phyloP scores from a whole-genome alignment of 2,797 vertebrate species.

The Protonibea diacanthus region DNA sequence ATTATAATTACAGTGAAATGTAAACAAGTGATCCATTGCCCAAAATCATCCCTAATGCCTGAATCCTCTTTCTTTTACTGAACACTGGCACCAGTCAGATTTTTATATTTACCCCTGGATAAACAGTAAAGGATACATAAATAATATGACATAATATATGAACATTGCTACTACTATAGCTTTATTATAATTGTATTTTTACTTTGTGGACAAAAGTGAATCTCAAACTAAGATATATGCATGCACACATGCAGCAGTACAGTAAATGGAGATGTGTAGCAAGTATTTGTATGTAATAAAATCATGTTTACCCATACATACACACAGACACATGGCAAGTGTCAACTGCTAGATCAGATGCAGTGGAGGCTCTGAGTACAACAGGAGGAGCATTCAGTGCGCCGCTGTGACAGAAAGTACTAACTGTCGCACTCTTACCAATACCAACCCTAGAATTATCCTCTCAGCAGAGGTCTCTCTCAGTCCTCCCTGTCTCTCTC shows the following conservation, averaged over 20 bases:
- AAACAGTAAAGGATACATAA: background rate
- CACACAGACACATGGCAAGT: constrained; percentile 31
- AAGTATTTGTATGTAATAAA: constrained; percentile 12
- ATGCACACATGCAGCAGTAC: background rate
- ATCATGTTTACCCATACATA: background rate
- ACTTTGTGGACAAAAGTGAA: background rate
- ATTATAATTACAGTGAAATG: background rate
- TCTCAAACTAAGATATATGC: too few relatives aligned
- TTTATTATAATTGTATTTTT: constrained; percentile 24
- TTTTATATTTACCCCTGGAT: background rate
- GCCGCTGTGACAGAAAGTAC: constrained; percentile 74
- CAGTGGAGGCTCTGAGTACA: constrained; percentile 49
- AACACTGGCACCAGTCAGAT: background rate
- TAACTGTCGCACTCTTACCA: constrained; percentile 75
- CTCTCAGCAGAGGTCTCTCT: constrained; percentile 74
- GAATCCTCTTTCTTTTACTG: constrained; percentile 12
- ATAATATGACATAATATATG: background rate
- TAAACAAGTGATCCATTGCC: background rate
- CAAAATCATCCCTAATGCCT: background rate
- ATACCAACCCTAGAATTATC: constrained; percentile 79
- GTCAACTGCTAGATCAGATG: constrained; percentile 66
- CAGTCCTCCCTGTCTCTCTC: constrained; percentile 66
- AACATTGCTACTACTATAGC: constrained; percentile 1
- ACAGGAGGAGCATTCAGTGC: constrained; percentile 64
- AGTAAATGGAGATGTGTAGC: background rate